Conservation (phyloP, 2,888 invertebrate genomes). For the Muscina levida region DNA sequence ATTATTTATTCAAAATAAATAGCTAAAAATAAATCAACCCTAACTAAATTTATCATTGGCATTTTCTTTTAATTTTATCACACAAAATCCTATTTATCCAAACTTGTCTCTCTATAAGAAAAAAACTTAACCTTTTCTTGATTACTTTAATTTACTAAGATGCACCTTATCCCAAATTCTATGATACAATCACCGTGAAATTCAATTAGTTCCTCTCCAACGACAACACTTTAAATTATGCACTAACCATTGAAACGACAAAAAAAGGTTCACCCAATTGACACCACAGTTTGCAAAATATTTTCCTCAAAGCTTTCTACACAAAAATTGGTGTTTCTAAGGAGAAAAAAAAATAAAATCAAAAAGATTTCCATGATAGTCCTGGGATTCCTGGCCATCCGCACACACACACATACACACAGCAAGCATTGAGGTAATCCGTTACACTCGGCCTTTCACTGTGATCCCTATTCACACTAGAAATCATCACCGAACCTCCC, state of each 20-base stretch:
- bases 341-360: conserved; percentile 27
- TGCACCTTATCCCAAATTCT: neutral
- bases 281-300: no score
- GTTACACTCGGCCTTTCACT: no score
- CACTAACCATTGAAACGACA: neutral
- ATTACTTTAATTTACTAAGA: conserved; percentile 7
- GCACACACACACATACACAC: neutral
- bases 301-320: neutral
- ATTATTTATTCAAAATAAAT: no score
- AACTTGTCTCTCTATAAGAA: neutral
- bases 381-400: neutral
- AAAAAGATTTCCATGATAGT: conserved; percentile 31
- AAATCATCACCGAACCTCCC: neutral
- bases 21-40: no score
- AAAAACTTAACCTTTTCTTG: conserved; percentile 8
- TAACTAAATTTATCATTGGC: no score
- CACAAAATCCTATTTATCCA: no score
- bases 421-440: no score
- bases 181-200: conserved; percentile 14
- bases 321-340: neutral
- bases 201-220: conserved; percentile 18
- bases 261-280: neutral
- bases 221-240: neutral
- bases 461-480: no score
- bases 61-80: no score